These are phyloP conservation scores for Malurus splendens DNA, from an alignment of 2,797 vertebrate genomes.

Conservation along the genomic window DNA sequence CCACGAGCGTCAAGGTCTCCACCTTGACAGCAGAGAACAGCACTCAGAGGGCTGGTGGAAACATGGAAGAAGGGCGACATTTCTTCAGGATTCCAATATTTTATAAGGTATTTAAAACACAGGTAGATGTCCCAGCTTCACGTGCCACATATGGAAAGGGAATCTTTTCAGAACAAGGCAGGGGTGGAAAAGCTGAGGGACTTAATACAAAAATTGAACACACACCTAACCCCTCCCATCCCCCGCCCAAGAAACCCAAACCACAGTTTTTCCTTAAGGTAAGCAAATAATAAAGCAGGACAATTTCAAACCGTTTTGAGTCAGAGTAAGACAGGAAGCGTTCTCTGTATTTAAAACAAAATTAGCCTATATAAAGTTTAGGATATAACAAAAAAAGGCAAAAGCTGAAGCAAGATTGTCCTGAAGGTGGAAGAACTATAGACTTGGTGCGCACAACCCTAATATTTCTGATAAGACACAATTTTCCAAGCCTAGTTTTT, in stretches of 20 bases:
- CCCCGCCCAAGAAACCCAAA: not conserved
- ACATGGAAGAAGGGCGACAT: not conserved
- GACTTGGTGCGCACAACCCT: not conserved
- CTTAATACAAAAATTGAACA: not conserved
- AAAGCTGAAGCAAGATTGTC: not conserved
- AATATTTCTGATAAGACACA: not conserved
- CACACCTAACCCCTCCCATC: rapidly evolving
- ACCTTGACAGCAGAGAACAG: not conserved
- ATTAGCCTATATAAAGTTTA: not conserved
- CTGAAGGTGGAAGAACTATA: not conserved
- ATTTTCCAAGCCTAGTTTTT: not conserved
- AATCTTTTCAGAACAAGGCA: not conserved
- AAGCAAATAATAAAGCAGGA: not conserved
- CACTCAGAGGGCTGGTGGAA: not conserved
- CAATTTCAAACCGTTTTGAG: not conserved
- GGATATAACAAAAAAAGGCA: not conserved
- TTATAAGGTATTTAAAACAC: not conserved
- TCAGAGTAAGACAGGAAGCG: not conserved
- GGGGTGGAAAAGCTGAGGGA: not conserved
- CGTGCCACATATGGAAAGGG: not conserved
- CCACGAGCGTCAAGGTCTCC: not conserved
- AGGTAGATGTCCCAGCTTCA: not conserved
- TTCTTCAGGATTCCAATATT: not conserved
- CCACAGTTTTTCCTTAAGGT: not conserved
- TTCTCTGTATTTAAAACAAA: not conserved